Evolutionary conservation across 2,797 vertebrate genomes (phyloP).

Genomic region (Rhincodon typus): DNA sequence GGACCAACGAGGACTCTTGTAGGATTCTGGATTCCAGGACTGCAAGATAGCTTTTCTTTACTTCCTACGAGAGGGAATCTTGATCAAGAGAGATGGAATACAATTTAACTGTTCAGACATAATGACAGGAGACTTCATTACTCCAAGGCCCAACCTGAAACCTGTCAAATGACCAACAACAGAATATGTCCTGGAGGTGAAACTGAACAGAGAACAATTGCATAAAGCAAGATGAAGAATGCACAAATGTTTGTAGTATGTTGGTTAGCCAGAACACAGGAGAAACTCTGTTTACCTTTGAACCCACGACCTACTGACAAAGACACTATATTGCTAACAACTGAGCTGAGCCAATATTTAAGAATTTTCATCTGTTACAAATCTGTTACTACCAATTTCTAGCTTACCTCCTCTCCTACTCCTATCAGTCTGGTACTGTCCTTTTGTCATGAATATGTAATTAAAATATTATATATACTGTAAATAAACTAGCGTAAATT

Average conservation of each 20-base stretch:
- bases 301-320: not conserved
- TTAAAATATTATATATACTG: no score
- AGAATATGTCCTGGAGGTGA: not conserved
- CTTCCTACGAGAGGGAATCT: not conserved
- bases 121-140: not conserved
- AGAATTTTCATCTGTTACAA: not conserved
- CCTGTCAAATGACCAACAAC: not conserved
- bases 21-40: not conserved
- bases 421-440: not conserved
- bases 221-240: not conserved
- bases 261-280: conserved; percentile 53
- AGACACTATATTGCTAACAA: not conserved
- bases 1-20: not conserved
- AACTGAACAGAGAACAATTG: not conserved
- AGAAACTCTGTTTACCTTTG: conserved; percentile 42
- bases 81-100: not conserved
- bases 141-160: not conserved
- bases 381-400: not conserved
- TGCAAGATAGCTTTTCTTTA: not conserved
- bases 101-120: not conserved
- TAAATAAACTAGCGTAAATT: no score
- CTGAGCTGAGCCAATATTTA: not conserved
- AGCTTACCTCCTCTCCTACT: not conserved
- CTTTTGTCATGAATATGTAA: not conserved
- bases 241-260: not conserved